Conservation (phyloP, 2,113 vertebrate genomes). For the Pontoporia blainvillei region DNA sequence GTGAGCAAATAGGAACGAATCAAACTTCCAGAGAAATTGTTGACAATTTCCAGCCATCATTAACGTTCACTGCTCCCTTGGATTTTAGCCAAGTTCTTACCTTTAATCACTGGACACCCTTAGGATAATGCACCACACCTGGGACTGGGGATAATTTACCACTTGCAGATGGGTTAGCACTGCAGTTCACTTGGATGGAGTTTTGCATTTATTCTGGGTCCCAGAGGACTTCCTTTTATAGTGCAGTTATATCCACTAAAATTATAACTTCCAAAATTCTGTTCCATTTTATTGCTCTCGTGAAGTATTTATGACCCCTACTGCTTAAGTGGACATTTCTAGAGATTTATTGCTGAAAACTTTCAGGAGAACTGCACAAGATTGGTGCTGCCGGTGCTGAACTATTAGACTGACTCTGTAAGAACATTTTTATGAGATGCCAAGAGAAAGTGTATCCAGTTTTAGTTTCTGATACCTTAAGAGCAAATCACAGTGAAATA, state of each 20-base stretch:
- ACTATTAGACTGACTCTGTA: conserved; percentile 50
- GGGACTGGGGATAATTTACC: conserved; percentile 81
- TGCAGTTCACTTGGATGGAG: conserved; percentile 78
- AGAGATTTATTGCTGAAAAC: conserved; percentile 83
- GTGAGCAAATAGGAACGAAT: conserved; percentile 70
- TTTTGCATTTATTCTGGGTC: conserved; percentile 78
- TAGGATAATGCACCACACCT: conserved; percentile 81
- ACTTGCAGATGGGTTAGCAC: conserved; percentile 82
- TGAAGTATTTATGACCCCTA: conserved; percentile 83
- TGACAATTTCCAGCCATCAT: conserved; percentile 82
- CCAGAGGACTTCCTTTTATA: conserved; percentile 82
- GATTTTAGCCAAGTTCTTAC: conserved; percentile 79
- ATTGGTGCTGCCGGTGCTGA: conserved; percentile 69
- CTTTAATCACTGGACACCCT: conserved; percentile 82
- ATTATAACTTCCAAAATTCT: conserved; percentile 88
- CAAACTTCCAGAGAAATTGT: conserved; percentile 75
- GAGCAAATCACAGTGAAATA: neutral
- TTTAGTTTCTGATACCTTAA: neutral
- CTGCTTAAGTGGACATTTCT: conserved; percentile 82
- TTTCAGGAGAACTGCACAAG: conserved; percentile 77
- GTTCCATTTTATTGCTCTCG: conserved; percentile 82
- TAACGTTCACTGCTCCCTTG: conserved; percentile 80
- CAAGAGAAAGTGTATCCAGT: neutral
- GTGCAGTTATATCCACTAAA: conserved; percentile 85
- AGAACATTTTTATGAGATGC: conserved; percentile 29